phyloP scores from a whole-genome alignment of 1,140 invertebrate genomes.

The Trissolcus basalis region DNA sequence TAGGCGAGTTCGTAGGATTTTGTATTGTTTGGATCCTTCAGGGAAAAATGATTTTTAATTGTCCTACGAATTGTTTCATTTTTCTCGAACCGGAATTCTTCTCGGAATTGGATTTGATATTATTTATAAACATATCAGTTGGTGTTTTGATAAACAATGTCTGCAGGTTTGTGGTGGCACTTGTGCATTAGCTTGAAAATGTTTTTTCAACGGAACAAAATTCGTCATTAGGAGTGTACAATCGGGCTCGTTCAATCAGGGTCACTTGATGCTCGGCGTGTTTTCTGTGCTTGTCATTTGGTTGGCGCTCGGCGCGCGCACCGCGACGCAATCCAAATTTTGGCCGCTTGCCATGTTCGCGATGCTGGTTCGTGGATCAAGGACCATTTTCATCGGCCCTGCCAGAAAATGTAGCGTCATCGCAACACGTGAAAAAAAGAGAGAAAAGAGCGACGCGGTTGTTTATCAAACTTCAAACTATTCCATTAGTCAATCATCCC shows the following conservation, averaged over 20 bases:
- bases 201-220: neutral
- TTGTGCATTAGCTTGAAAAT: too few relatives aligned
- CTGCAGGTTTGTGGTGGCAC: too few relatives aligned
- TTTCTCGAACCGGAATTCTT: too few relatives aligned
- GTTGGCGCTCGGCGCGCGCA: slow-evolving; percentile 24
- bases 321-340: slow-evolving; percentile 40
- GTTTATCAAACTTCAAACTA: too few relatives aligned
- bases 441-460: too few relatives aligned
- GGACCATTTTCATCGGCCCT: slow-evolving; percentile 46
- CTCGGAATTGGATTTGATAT: too few relatives aligned
- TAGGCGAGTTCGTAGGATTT: too few relatives aligned
- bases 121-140: too few relatives aligned
- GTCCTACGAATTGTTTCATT: too few relatives aligned
- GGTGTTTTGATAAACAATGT: too few relatives aligned
- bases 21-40: too few relatives aligned
- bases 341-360: slow-evolving; percentile 55
- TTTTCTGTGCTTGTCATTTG: slow-evolving; percentile 28
- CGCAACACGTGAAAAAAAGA: neutral
- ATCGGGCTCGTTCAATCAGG: slow-evolving; percentile 26
- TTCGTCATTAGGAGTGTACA: neutral
- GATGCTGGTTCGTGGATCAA: slow-evolving; percentile 51
- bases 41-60: too few relatives aligned
- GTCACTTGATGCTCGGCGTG: slow-evolving; percentile 33
- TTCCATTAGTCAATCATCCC: neutral
- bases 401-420: slow-evolving; percentile 41